Evolutionary conservation across 2,888 invertebrate genomes (phyloP), one percentile per base, ranked within the genome.

Genomic region (Drosophila hamatofila): DNA sequence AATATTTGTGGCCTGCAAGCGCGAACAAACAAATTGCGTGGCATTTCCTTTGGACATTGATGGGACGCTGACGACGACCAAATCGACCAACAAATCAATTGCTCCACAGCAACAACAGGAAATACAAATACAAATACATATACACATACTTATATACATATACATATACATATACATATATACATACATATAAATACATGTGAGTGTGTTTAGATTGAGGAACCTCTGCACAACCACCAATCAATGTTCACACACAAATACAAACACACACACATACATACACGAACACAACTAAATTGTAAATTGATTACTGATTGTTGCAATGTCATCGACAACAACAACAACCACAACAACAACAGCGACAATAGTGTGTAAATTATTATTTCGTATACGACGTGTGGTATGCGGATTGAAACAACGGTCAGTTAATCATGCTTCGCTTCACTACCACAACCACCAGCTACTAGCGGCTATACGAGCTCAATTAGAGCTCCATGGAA

Each of bases 291-390:
- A 57, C 72, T 49, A 78, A 82, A 78, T 78, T 75, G 70, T 55
- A 88, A 88, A 82, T 88, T 80, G 72, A 82, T 85, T 85, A 82
- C 88, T 85, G 85, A 85, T 85, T 70, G 59, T 56, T 59, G 55
- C 35, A 57, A 70, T 69, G 68, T 54, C 33, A 70, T 25, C 44
- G 58, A 7, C 37, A 33, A 11, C 61, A 73, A 48, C 63, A 56
- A 49, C 52, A 39, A 37, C 37, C 18, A 8, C 60, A 71, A 46
- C 67, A 56, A 48, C 48, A 35, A 42, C 67, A 59, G 39, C 54
- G 33, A 42, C 44, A 39, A 56, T 30, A 35, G 57, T 63, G 66
- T 69, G 75, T 67, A 65, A 74, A 80, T 76, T 85, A 80, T 84
- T 70, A 89, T 74, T 81, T 65, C 72, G 70, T 58, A 83, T 79